A percentile compares a stretch with the other conserved stretches of the same genome.
Evolutionary conservation across 2,113 vertebrate species (phyloP).

Genomic region (Corvus cornix): DNA sequence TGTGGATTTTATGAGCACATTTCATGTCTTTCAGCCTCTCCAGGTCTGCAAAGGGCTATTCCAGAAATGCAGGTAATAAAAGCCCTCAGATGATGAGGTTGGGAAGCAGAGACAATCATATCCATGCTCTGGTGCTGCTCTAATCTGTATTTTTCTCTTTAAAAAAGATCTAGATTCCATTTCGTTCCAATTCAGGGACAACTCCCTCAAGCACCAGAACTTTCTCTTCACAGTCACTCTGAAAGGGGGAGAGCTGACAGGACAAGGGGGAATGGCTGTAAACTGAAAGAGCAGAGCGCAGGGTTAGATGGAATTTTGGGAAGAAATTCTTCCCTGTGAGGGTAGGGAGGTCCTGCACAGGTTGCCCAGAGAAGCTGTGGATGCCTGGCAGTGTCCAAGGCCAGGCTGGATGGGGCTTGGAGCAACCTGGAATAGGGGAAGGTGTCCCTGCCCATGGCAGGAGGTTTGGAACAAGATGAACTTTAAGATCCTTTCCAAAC

Average conservation of each 20-base stretch:
- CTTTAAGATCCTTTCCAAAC: background rate
- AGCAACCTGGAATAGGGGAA: fast-evolving
- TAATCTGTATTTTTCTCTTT: background rate
- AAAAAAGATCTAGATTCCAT: background rate
- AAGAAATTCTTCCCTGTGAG: background rate
- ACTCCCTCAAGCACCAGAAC: background rate
- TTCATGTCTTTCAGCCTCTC: background rate
- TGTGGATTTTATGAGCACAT: background rate
- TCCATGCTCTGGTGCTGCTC: background rate
- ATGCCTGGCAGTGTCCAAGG: background rate
- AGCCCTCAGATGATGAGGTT: background rate
- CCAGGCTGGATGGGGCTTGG: fast-evolving
- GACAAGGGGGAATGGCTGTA: background rate
- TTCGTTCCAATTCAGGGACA: background rate
- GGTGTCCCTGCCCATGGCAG: background rate
- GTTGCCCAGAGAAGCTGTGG: background rate
- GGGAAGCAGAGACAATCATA: background rate
- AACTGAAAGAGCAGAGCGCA: background rate
- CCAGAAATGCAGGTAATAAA: background rate
- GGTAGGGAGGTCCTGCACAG: background rate
- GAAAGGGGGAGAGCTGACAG: background rate
- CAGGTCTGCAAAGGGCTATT: background rate
- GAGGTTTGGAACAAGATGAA: background rate
- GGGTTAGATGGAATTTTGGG: background rate
- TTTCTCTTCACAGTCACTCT: background rate